Evolutionary conservation across 2,113 vertebrate species (phyloP).

Genomic region (Crotophaga sulcirostris): DNA sequence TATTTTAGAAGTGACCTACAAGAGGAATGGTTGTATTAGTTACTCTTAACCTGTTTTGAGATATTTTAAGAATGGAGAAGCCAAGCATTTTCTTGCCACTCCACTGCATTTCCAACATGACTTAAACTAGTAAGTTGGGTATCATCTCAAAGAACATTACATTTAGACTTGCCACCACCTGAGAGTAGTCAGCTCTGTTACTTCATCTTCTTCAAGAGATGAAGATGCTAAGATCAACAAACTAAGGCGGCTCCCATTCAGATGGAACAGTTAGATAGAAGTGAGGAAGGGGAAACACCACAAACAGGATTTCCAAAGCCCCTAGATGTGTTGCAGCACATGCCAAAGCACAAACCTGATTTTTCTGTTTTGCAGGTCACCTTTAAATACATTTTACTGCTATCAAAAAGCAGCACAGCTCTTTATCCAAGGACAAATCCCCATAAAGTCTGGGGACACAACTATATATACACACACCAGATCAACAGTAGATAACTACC

Average conservation of each 20-base stretch:
- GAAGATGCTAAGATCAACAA: neutral
- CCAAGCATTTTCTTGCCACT: neutral
- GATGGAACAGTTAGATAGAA: neutral
- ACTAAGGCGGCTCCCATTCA: neutral
- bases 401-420: neutral
- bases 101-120: neutral
- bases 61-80: neutral
- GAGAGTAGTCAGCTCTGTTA: neutral
- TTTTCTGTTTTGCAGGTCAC: slow-evolving; percentile 20
- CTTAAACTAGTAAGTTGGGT: neutral
- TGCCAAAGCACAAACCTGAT: neutral
- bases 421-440: slow-evolving; percentile 24
- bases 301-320: neutral
- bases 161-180: neutral
- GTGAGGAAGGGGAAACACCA: neutral
- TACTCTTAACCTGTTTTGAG: neutral
- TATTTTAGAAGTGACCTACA: slow-evolving; percentile 5
- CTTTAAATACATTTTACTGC: neutral
- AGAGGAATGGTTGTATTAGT: neutral
- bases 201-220: neutral
- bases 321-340: neutral
- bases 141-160: neutral
- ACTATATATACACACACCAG: neutral
- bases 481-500: neutral
- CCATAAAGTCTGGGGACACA: slow-evolving; percentile 1